phyloP scores from a whole-genome alignment of 2,797 vertebrate genomes.

The Sardinella longiceps region DNA sequence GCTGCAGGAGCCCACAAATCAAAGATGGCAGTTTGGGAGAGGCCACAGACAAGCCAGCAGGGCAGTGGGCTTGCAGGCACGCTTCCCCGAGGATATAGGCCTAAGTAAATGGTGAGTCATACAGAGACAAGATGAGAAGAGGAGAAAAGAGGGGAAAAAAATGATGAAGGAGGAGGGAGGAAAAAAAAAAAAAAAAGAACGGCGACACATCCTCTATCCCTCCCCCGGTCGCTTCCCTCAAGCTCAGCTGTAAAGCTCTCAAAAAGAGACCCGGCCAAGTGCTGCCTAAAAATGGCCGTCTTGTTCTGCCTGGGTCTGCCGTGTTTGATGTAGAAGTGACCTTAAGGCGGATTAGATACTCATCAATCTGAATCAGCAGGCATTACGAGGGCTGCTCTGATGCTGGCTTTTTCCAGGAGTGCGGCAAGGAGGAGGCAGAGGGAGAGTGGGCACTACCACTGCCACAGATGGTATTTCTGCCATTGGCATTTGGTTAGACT shows the following conservation, averaged over 20 bases:
- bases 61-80: slow-evolving; percentile 40
- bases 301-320: slow-evolving; percentile 43
- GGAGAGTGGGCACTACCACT: slow-evolving; percentile 51
- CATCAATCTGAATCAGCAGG: slow-evolving; percentile 77
- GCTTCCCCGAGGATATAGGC: slow-evolving; percentile 66
- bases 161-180: neutral
- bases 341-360: slow-evolving; percentile 76
- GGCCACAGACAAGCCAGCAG: neutral
- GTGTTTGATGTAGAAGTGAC: slow-evolving; percentile 70
- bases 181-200: neutral
- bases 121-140: slow-evolving; percentile 58
- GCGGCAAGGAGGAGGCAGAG: slow-evolving; percentile 66
- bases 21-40: slow-evolving; percentile 58
- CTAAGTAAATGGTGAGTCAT: slow-evolving; percentile 69
- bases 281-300: slow-evolving; percentile 18
- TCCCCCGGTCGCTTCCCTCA: slow-evolving; percentile 18
- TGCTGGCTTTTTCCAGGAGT: slow-evolving; percentile 77
- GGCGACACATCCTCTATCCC: slow-evolving; percentile 67
- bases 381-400: slow-evolving; percentile 63
- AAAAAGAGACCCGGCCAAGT: slow-evolving; percentile 1
- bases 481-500: slow-evolving; percentile 75
- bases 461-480: slow-evolving; percentile 76
- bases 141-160: neutral
- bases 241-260: neutral
- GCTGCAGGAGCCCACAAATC: slow-evolving; percentile 41